A percentile compares a stretch with the other conserved stretches of the same genome.
These are phyloP conservation scores for Beris chalybata DNA, from an alignment of 2,888 invertebrate genomes.

Conservation along the genomic window DNA sequence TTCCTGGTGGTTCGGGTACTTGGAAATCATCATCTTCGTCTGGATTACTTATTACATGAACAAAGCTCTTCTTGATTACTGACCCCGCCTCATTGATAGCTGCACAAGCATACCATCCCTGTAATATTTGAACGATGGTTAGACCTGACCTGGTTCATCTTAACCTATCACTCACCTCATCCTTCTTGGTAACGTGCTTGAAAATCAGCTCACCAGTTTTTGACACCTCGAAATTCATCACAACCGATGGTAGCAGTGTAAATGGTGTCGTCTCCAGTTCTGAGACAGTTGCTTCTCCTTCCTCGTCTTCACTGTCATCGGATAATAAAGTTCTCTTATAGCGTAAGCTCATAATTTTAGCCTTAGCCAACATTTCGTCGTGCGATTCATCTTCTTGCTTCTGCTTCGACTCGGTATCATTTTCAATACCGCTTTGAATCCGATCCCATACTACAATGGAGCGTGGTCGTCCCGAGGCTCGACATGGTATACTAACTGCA, in stretches of 20 bases:
- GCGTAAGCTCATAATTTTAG: slow-evolving; percentile 46
- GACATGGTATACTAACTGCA: slow-evolving; percentile 44
- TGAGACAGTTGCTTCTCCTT: not conserved
- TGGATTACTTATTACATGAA: slow-evolving; percentile 42
- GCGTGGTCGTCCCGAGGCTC: slow-evolving; percentile 43
- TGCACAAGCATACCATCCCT: slow-evolving; percentile 47
- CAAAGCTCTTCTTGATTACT: slow-evolving; percentile 43
- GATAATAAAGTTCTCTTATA: slow-evolving; percentile 37
- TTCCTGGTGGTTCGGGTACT: slow-evolving; percentile 43
- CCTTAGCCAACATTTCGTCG: slow-evolving; percentile 43
- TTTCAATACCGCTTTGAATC: slow-evolving; percentile 6
- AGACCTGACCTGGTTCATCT: not conserved
- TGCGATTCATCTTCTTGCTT: slow-evolving; percentile 54
- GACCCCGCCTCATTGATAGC: slow-evolving; percentile 46
- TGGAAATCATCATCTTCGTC: slow-evolving; percentile 39
- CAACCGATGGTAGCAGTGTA: slow-evolving; percentile 36
- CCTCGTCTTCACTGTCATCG: slow-evolving; percentile 14
- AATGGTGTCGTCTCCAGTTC: slow-evolving; percentile 36
- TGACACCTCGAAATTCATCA: slow-evolving; percentile 42
- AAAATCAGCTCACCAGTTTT: slow-evolving; percentile 44
- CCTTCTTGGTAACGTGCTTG: slow-evolving; percentile 42
- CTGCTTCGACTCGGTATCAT: slow-evolving; percentile 42
- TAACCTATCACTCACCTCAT: slow-evolving; percentile 39
- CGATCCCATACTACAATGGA: slow-evolving; percentile 43
- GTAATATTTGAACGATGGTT: not conserved